Base-by-base conservation (phyloP, 1,140 invertebrate species). In the Aporrectodea caliginosa region DNA sequence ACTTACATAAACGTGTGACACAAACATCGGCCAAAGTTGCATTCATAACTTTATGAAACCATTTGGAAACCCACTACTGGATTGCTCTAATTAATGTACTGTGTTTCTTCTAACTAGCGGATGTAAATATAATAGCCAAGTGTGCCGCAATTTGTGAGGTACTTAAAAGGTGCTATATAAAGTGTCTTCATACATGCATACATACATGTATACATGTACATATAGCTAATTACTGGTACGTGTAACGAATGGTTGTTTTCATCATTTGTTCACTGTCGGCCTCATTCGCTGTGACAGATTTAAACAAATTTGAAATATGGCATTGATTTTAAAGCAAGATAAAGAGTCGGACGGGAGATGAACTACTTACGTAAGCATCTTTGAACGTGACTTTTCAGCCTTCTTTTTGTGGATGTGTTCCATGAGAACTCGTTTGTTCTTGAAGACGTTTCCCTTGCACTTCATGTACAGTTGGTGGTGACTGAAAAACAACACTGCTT, bases 381-480 rank as follows among this genome's bases (percentile, higher is more conserved):
- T 99, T 83, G 94, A 92, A 88, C 98, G 93, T 80, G 94, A 93
- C 86, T 99, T 99, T 89, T 99, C 98, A 75, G 97, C 95, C 92
- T 99, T 99, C 93, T 98, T 99, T 91, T 99, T 99, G 91, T 99
- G 98, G 88, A 99, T 99, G 90, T 95, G 98, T 90, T 99, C 98
- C 96, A 99, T 99, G 14, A 99, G 90, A 1, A 98, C 95, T 89
- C 98, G 92, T 92, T 99, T 99, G 92, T 99, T 99, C 90, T 99
- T 99, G 92, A 99, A 99, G 78, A 97, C 95, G 89, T 91, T 91
- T 93, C 98, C 97, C 91, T 99, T 99, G 82, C 95, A 96, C 90
- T 99, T 99, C 93, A 99, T 94, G 91, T 99, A 99, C 84, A 99
- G 90, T 68, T 94, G 92, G 85, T 99, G 98, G 89, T 99, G 99